Evolutionary conservation across 2,888 invertebrate genomes (phyloP).

Genomic region (Synergus japonicus): DNA sequence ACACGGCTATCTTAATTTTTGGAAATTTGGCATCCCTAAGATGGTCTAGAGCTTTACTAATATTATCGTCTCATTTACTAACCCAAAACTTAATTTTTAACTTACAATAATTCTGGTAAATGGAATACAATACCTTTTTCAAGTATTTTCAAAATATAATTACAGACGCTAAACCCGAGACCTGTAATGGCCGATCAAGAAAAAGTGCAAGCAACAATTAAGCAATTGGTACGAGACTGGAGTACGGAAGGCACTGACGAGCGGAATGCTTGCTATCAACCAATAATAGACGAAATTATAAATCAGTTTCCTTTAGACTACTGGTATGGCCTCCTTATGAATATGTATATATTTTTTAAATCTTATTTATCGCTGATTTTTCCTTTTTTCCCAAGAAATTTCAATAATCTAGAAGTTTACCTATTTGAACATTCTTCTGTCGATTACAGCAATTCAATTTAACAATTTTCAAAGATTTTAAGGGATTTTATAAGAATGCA

Average conservation of each 20-base stretch:
- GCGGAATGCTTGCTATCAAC: slow-evolving; percentile 91
- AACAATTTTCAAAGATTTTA: no score
- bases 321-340: slow-evolving; percentile 71
- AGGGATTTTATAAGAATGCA: no score
- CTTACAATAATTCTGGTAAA: not conserved
- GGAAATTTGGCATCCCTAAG: not conserved
- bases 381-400: no score
- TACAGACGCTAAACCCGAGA: slow-evolving; percentile 65
- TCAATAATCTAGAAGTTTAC: no score
- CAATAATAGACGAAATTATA: slow-evolving; percentile 91
- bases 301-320: slow-evolving; percentile 84
- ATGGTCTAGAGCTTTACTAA: not conserved
- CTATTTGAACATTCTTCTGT: no score
- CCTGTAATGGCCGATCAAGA: slow-evolving; percentile 80
- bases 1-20: not conserved
- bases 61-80: slow-evolving; percentile 11
- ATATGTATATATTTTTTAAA: not conserved
- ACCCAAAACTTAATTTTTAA: not conserved
- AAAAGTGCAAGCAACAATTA: slow-evolving; percentile 95
- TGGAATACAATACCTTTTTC: slow-evolving; percentile 24
- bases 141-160: slow-evolving; percentile 29
- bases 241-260: slow-evolving; percentile 90
- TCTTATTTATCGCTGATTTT: no score
- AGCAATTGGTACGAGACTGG: slow-evolving; percentile 99
- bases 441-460: no score